Evolutionary conservation across 2,797 vertebrate genomes (phyloP).

Genomic region (Poliocrania exsul): DNA sequence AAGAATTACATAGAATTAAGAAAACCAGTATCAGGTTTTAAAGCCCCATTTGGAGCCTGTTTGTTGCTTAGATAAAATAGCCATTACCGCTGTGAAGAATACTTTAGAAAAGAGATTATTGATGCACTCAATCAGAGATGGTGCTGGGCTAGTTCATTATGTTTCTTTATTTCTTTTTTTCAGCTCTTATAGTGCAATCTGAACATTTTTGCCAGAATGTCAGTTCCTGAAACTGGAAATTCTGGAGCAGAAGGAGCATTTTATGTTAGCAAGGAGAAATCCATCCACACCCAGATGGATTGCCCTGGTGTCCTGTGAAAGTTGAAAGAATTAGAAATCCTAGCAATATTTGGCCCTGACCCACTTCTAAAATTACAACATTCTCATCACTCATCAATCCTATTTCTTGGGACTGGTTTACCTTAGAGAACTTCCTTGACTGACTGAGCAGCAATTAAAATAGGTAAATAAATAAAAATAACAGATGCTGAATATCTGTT

Average conservation of each 20-base stretch:
- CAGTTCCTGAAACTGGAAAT: background rate
- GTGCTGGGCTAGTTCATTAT: background rate
- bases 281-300: fast-evolving
- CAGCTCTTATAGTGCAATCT: background rate
- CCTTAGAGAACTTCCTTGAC: background rate
- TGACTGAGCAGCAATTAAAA: background rate
- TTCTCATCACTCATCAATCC: background rate
- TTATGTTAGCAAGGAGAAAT: background rate
- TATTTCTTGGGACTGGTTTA: background rate
- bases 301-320: background rate
- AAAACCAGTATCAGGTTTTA: background rate
- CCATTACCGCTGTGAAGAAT: background rate
- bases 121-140: background rate
- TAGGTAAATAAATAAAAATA: background rate
- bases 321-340: background rate
- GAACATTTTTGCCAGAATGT: background rate
- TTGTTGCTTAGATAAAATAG: background rate
- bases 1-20: background rate
- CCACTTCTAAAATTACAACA: background rate
- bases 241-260: background rate
- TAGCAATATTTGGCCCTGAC: background rate
- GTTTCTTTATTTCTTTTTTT: background rate
- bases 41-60: background rate
- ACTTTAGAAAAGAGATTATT: background rate
- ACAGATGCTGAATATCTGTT: background rate